phyloP scores from a whole-genome alignment of 2,797 vertebrate species.

The Muraenolepis orangiensis region DNA sequence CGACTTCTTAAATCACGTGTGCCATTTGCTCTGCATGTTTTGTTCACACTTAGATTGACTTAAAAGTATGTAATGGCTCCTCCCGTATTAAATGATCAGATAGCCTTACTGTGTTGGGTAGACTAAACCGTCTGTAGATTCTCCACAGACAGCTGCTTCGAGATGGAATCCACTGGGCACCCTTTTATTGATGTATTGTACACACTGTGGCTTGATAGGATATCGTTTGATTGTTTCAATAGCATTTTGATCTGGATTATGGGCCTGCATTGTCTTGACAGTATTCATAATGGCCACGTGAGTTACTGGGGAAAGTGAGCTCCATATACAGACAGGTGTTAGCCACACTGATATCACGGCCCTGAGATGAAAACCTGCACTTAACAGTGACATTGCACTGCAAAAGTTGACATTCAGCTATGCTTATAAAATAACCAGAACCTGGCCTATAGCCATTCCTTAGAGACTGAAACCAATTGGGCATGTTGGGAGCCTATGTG shows the following conservation, averaged over 20 bases:
- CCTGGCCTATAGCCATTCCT: background rate
- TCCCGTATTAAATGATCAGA: background rate
- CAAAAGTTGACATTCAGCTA: background rate
- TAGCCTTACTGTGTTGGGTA: background rate
- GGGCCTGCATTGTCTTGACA: background rate
- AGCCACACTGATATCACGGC: background rate
- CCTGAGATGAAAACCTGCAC: background rate
- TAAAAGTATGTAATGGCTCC: background rate
- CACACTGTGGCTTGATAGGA: background rate
- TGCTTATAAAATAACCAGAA: background rate
- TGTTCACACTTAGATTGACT: too few relatives aligned
- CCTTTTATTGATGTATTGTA: background rate
- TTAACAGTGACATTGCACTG: background rate
- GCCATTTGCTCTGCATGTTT: too few relatives aligned
- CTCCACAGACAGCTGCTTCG: background rate
- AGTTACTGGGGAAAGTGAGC: background rate
- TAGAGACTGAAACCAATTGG: background rate
- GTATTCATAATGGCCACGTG: background rate
- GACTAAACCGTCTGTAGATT: background rate
- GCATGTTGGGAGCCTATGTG: background rate
- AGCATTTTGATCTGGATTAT: background rate
- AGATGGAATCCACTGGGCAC: background rate
- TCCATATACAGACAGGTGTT: background rate
- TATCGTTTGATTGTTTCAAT: background rate
- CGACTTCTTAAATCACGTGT: background rate